Evolutionary conservation across 2,888 invertebrate species (phyloP), one percentile per base, ranked within the genome.

Genomic region (Epinotia demarniana): DNA sequence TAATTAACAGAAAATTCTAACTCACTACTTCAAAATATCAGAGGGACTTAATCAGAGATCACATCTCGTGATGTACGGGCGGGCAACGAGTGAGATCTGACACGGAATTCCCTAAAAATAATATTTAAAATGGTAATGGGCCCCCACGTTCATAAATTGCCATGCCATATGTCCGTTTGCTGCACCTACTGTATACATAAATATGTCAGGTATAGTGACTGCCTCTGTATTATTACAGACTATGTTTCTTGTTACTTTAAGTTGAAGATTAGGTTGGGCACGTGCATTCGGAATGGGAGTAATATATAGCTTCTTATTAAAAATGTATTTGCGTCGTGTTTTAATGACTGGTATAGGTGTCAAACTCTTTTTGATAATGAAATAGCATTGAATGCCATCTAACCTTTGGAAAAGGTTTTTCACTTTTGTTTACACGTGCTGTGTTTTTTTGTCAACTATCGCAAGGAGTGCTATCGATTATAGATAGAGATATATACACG

Each of bases 81-180:
- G 86, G 87, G 84, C 90, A 92, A 87, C 90, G 93, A 94, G 92
- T 91, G 94, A 93, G 93, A 94, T 94, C 93, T 94, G 93, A 94
- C 94, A 93, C 92, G 90, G 89, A 92, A 94, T 93, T 94, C 94
- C 94, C 94, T 93, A 94, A 94, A 94, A 94, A 94, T 94, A 94
- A 94, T 94, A 94, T 94, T 94, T 94, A 94, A 94, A 93, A 93
- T 93, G 93, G 93, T 94, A 94, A 94, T 93, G 94, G 94, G 92
- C 83, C 89, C 86, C 87, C 87, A 88, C 88, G 86, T 92, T 93
- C 93, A 94, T 94, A 94, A 94, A 94, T 94, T 93, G 92, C 90
- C 89, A 83, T 90, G 89, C 94, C 94, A 94, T 94, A 92, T 94
- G 94, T 93, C 91, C 87, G 89, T 85, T 87, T 86, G 89, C 87